Conservation (phyloP, 2,113 vertebrate species). For the Mustelus asterias region DNA sequence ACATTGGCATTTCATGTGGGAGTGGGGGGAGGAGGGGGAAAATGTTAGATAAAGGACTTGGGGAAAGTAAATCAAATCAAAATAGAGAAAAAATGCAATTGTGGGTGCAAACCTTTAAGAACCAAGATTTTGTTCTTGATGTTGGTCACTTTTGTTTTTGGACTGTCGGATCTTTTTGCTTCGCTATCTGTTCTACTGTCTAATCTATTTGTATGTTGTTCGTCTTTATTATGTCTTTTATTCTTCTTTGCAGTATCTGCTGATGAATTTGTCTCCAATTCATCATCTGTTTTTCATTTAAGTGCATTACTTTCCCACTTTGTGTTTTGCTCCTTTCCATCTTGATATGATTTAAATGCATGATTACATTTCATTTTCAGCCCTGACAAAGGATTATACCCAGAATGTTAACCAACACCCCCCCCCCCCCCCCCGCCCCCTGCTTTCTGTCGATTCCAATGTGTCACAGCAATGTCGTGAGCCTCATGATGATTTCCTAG, state of each 20-base stretch:
- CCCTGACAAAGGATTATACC: neutral
- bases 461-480: neutral
- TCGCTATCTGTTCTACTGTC: neutral
- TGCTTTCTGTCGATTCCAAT: neutral
- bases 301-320: neutral
- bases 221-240: neutral
- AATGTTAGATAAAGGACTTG: neutral
- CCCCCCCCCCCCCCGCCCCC: too few species aligned
- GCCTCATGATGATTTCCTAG: neutral
- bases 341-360: neutral
- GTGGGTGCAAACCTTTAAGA: neutral
- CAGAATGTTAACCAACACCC: neutral
- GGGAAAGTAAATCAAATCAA: neutral
- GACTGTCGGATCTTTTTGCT: neutral
- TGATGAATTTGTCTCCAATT: neutral
- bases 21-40: too few species aligned
- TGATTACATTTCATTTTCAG: neutral
- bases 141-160: neutral
- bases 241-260: neutral
- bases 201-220: neutral
- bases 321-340: neutral
- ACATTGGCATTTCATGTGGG: neutral
- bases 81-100: neutral
- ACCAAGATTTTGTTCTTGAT: neutral
- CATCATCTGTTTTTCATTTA: neutral